A percentile compares a stretch with the other conserved stretches of the same genome.
Conservation (phyloP, 1,140 invertebrate genomes). For the Anastatus disparis region DNA sequence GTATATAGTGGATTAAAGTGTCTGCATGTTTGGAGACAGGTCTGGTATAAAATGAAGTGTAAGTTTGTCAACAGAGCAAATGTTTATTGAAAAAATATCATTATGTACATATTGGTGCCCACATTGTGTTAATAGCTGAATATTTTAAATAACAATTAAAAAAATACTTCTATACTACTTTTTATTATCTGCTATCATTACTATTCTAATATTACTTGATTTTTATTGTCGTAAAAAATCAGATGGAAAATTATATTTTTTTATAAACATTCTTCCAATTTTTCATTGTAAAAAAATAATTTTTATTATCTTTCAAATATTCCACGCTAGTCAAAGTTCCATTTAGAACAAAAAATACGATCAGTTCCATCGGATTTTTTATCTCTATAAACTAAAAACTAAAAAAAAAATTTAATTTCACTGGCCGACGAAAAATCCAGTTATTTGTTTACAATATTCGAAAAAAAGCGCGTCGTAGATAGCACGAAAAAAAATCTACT, state of each 20-base stretch:
- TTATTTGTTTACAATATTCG: neutral
- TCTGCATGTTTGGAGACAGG: conserved; percentile 48
- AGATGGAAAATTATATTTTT: too few relatives aligned
- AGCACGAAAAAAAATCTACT: too few relatives aligned
- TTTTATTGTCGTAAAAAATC: too few relatives aligned
- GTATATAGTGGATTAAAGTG: conserved; percentile 29
- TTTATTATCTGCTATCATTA: conserved; percentile 11
- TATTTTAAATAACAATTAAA: conserved; percentile 53
- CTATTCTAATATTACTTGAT: too few relatives aligned
- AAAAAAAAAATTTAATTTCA: neutral
- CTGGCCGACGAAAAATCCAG: conserved; percentile 10
- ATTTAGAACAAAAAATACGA: too few relatives aligned
- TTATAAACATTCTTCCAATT: too few relatives aligned
- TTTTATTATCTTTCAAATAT: too few relatives aligned
- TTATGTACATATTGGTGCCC: conserved; percentile 65
- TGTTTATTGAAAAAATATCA: conserved; percentile 66
- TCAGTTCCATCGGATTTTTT: conserved; percentile 5
- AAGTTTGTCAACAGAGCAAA: conserved; percentile 63
- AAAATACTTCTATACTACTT: conserved; percentile 33
- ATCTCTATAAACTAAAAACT: neutral
- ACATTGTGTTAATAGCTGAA: conserved; percentile 63
- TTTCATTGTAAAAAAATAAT: too few relatives aligned
- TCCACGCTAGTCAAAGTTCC: too few relatives aligned
- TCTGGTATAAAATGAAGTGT: conserved; percentile 63
- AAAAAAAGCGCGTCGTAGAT: neutral